Base-by-base conservation (phyloP, 1,140 invertebrate species). In the Atopsyche davidsoni region DNA sequence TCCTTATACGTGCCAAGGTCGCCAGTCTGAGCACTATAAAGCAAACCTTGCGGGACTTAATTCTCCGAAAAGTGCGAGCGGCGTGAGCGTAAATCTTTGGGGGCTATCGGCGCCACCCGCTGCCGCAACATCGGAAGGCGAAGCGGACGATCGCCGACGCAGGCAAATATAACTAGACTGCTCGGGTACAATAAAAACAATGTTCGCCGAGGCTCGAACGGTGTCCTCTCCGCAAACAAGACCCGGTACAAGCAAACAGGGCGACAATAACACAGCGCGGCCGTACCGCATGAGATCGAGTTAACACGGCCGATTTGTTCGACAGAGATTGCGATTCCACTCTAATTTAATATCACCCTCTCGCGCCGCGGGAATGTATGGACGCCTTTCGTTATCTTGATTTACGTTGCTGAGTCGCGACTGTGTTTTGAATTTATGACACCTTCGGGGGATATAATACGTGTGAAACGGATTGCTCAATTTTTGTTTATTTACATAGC, bases 291-390 rank as follows among this genome's bases (percentile, higher is more conserved):
- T 50, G 36, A 31, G 45, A 51, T 46, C 32, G 32, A 24, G 42
- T 38, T 46, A 34, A 43, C 47, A 50, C 39, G 43, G 40, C 40
- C 49, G 42, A 45, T 51, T 51, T 44, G 32, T 51, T 44, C 44
- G 36, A 28, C 32, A 43, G 48, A 41, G 32, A 43, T 51, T 19
- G 32, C 40, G 32, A 35, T 19, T 51, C 48, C 16, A 36, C 25
- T 49, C 32, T 40, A 49, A 49, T 49, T 49, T 49, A 41, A 32
- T 49, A 49, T 34, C 16, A 16, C 46, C 32, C 4, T 46, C 44
- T 4, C 32, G n/a, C 44, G 28, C 13, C 19, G 44, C 32, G 31
- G n/a, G n/a, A n/a, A n/a, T n/a, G 19, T n/a, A 24, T 31, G 44
- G 44, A 46, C 44, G 34, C 19, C 36, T 46, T 46, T 46, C 34